Evolutionary conservation across 37 sponge, comb jelly and placozoan genomes (phyloP), one percentile per base, ranked within the genome.

Genomic region (Beroe forskalii): DNA sequence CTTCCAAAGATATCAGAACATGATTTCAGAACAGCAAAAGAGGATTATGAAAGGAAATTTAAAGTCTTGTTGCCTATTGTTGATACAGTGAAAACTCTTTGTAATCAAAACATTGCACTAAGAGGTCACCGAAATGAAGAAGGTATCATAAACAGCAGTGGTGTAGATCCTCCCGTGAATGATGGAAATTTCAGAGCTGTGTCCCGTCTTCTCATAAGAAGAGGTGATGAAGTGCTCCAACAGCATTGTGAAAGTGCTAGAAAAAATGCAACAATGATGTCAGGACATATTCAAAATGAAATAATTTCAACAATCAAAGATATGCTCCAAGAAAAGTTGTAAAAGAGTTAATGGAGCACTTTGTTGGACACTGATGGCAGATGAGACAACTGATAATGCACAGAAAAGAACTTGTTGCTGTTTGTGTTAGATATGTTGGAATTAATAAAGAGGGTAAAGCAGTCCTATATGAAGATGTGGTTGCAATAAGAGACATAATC

Each of bases 321-420:
- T 17, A 43, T 89, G 12, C 24, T 89, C 1, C 14, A 38, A 43
- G 60, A 43, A n/a, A 14, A 55, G 40, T 89, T n/a, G 40, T 30
- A 42, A 55, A 25, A 89, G 60, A 27, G n/a, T 89, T 17, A 17
- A 42, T n/a, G n/a, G 28, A 22, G 89, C 89, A 24, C 30, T 30
- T n/a, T 41, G 14, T 2, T 89, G 89, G 89, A 28, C 89, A 89
- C 40, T 89, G 12, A 30, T 89, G 20, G 89, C 89, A 30, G 89
- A 89, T 89, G 89, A 89, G 25, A 89, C 89, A 23, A 89, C 60
- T 19, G 89, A 89, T 42, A 43, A 60, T 22, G 19, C 12, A 23
- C 12, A 41, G 60, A n/a, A 43, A 55, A 22, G 89, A 89, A 89
- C 89, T 55, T 23, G 14, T 39, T 43, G 89, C 89, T 55, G 40